A percentile compares a stretch with the other conserved stretches of the same genome.
Conservation (phyloP, 2,113 vertebrate genomes). For the Callipepla squamata region DNA sequence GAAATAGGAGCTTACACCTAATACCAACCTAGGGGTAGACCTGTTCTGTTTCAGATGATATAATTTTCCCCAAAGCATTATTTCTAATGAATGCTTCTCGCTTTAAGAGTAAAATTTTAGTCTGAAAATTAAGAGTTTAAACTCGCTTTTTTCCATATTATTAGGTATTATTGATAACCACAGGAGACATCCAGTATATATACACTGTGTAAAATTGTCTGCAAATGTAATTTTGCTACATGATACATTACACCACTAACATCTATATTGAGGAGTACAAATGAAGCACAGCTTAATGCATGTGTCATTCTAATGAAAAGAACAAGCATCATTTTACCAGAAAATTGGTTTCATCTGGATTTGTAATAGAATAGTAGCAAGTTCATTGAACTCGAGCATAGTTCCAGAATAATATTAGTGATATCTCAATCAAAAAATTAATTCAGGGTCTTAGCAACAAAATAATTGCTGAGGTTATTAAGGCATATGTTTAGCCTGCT, state of each 20-base stretch:
- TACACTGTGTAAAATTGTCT: constrained; percentile 52
- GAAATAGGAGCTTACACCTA: background rate
- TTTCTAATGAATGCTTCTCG: constrained; percentile 17
- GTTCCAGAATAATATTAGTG: constrained; percentile 74
- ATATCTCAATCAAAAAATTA: constrained; percentile 59
- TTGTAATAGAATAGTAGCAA: constrained; percentile 72
- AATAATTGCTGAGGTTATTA: constrained; percentile 56
- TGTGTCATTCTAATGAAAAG: constrained; percentile 75
- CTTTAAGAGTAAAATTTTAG: background rate
- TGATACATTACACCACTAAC: constrained; percentile 59
- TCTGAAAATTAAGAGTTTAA: constrained; percentile 50
- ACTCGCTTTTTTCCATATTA: constrained; percentile 43
- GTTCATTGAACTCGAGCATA: constrained; percentile 57
- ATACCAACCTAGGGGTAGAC: background rate
- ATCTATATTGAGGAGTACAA: constrained; percentile 61
- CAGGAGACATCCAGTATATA: constrained; percentile 36
- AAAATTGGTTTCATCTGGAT: constrained; percentile 81
- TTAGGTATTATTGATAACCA: constrained; percentile 53
- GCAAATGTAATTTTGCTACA: constrained; percentile 71
- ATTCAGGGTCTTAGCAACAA: constrained; percentile 50
- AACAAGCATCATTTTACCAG: constrained; percentile 73
- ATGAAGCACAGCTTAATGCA: constrained; percentile 74
- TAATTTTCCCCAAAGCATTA: constrained; percentile 33
- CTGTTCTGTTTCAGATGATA: background rate
- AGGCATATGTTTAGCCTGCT: background rate